Conservation (phyloP, 1,140 invertebrate species). For the Aphaenogaster ashmeadi region DNA sequence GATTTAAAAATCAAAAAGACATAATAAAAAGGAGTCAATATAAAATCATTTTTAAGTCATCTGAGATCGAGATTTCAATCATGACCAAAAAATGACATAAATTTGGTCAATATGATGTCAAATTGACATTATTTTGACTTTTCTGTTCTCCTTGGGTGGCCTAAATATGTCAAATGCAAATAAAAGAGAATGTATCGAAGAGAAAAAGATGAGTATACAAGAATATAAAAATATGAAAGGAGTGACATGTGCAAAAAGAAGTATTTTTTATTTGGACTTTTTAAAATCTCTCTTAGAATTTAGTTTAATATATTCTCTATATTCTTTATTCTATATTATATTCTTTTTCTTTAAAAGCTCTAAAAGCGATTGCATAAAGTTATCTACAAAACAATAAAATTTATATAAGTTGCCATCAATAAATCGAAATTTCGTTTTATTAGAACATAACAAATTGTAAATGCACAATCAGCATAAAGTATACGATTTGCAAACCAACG, state of each 20-base stretch:
- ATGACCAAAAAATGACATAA: no score
- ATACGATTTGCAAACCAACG: background rate
- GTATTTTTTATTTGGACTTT: background rate
- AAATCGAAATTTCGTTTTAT: background rate
- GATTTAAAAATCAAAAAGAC: no score
- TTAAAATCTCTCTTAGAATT: no score
- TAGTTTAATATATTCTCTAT: background rate
- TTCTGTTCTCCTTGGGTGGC: no score
- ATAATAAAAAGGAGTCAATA: no score
- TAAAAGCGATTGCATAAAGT: slow-evolving; percentile 1
- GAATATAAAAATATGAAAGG: background rate
- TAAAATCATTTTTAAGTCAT: no score
- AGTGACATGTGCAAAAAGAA: background rate
- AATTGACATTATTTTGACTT: no score
- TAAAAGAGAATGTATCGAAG: background rate
- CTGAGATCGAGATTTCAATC: no score
- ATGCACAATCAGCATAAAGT: background rate
- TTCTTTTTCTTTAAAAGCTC: background rate
- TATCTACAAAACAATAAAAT: background rate
- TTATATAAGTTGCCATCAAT: background rate
- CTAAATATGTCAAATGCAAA: background rate
- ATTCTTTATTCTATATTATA: background rate
- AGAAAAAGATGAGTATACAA: background rate
- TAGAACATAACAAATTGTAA: background rate
- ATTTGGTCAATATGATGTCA: no score